Evolutionary conservation across 2,888 invertebrate species (phyloP).

Genomic region (Kryphioiulus occultus): DNA sequence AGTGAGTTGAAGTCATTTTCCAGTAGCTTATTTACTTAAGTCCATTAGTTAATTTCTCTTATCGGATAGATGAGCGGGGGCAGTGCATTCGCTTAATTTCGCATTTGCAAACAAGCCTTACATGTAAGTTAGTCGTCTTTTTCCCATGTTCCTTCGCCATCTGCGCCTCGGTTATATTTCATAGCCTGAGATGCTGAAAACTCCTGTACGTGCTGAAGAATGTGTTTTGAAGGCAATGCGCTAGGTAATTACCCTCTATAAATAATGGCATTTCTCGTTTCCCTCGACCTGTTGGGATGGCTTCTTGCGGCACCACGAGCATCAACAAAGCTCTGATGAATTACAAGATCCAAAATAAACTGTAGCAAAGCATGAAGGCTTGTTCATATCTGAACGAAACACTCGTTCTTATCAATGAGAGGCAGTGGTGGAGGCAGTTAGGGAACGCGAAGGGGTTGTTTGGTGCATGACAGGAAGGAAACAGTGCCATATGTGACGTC

Average conservation of each 20-base stretch:
- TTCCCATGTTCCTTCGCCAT: not conserved
- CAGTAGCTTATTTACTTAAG: conserved; percentile 31
- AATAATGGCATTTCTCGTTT: conserved; percentile 36
- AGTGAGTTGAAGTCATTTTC: not conserved
- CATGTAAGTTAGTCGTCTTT: not conserved
- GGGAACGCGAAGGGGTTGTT: not conserved
- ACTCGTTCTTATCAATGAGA: conserved; percentile 38
- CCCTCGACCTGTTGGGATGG: conserved; percentile 39
- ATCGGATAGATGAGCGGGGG: not conserved
- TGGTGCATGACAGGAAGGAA: not conserved
- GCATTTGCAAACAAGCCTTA: not conserved
- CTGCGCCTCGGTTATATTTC: not conserved
- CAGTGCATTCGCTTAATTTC: not conserved
- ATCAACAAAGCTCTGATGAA: conserved; percentile 40
- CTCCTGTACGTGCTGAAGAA: not conserved
- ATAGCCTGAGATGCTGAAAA: conserved; percentile 6
- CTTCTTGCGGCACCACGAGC: not conserved
- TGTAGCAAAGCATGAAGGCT: conserved; percentile 29
- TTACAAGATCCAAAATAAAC: conserved; percentile 26
- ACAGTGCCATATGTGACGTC: not conserved
- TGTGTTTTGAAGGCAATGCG: conserved; percentile 36
- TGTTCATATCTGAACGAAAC: conserved; percentile 30
- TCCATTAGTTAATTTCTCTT: conserved; percentile 34
- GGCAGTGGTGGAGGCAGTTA: conserved; percentile 2
- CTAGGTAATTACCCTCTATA: conserved; percentile 36